These are phyloP conservation scores for Solenopsis fugax DNA, from an alignment of 1,140 invertebrate species.

Conservation along the genomic window DNA sequence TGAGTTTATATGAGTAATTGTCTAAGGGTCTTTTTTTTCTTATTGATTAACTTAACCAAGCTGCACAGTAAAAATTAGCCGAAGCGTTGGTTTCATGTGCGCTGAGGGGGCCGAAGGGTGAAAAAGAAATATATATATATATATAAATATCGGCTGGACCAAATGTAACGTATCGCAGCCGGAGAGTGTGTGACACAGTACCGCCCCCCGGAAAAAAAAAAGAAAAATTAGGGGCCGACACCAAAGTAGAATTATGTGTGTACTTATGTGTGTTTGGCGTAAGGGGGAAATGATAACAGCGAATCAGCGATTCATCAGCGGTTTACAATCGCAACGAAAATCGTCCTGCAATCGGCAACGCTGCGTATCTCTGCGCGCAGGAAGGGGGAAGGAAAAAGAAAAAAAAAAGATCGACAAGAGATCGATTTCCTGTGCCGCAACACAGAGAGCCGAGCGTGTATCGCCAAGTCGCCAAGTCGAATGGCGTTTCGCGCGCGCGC, in stretches of 20 bases:
- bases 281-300: constrained; percentile 45
- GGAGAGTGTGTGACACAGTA: constrained; percentile 38
- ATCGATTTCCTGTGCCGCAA: constrained; percentile 59
- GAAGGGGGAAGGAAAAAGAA: neutral
- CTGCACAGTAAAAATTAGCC: constrained; percentile 35
- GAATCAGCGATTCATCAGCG: constrained; percentile 50
- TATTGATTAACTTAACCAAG: constrained; percentile 48
- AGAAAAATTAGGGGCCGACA: constrained; percentile 26
- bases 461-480: constrained; percentile 44
- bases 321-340: constrained; percentile 33
- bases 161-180: constrained; percentile 75
- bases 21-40: constrained; percentile 56
- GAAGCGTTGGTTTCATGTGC: constrained; percentile 59
- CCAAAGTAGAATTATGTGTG: constrained; percentile 52
- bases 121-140: constrained; percentile 36
- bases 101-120: constrained; percentile 20
- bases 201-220: constrained; percentile 11
- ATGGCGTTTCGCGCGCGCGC: constrained; percentile 18
- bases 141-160: constrained; percentile 68
- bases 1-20: constrained; percentile 74
- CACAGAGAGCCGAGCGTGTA: constrained; percentile 1
- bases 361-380: constrained; percentile 29
- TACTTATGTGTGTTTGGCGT: neutral
- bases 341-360: constrained; percentile 44
- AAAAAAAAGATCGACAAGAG: constrained; percentile 33